Evolutionary conservation across 2,797 vertebrate species (phyloP).

Genomic region (Tenualosa ilisha): DNA sequence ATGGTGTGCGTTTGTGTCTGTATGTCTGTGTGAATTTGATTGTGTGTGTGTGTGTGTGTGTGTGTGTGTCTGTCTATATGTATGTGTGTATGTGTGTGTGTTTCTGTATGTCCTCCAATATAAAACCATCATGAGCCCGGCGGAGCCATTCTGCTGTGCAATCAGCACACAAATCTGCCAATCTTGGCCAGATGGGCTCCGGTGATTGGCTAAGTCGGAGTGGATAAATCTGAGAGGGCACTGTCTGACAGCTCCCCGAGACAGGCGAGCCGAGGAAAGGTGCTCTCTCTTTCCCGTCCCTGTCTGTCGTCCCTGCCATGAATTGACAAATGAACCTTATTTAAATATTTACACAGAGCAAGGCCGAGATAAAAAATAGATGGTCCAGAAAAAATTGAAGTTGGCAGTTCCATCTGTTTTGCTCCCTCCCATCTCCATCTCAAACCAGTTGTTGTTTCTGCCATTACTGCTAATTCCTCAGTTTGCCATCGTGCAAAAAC

Average conservation of each 20-base stretch:
- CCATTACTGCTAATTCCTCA: conserved; percentile 69
- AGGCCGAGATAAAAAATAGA: conserved; percentile 83
- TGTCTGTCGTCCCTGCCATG: conserved; percentile 63
- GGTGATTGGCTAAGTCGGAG: conserved; percentile 71
- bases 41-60: conserved; percentile 25
- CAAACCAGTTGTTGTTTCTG: conserved; percentile 67
- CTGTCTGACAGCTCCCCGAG: conserved; percentile 58
- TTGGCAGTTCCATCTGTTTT: conserved; percentile 85
- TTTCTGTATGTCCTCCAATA: conserved; percentile 11
- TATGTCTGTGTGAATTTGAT: conserved; percentile 36
- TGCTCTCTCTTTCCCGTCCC: conserved; percentile 62
- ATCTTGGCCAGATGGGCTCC: conserved; percentile 63
- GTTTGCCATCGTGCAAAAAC: conserved; percentile 69
- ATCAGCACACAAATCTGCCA: conserved; percentile 69
- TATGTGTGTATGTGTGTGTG: conserved; percentile 46
- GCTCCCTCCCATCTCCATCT: conserved; percentile 56
- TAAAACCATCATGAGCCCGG: conserved; percentile 47
- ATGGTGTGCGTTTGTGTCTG: not conserved
- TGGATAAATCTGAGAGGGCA: conserved; percentile 68
- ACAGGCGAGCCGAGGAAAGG: conserved; percentile 46
- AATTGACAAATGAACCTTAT: conserved; percentile 72
- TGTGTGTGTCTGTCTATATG: conserved; percentile 40
- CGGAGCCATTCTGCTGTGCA: conserved; percentile 56
- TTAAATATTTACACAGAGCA: conserved; percentile 72
- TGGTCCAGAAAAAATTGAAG: conserved; percentile 77